Percentiles rank a stretch among this genome's conserved stretches.
These are phyloP conservation scores for Lepidostoma basale DNA, from an alignment of 1,140 invertebrate genomes.

Conservation along the genomic window DNA sequence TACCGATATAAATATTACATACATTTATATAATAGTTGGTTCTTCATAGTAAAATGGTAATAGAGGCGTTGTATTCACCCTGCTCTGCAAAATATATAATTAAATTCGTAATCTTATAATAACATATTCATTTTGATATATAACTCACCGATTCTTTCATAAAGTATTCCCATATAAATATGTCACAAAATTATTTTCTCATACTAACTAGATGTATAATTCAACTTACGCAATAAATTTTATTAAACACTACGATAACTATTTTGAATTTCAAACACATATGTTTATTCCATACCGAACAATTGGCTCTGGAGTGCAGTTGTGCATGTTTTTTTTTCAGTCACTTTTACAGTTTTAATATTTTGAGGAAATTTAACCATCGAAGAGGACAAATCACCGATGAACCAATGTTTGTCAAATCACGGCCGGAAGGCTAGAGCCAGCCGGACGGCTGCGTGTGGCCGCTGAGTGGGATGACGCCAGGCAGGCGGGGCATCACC, in stretches of 20 bases:
- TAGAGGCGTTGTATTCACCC: constrained; percentile 44
- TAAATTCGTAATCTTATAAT: constrained; percentile 29
- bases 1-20: constrained; percentile 15
- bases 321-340: constrained; percentile 35
- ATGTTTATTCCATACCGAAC: neutral
- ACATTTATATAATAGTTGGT: constrained; percentile 34
- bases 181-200: constrained; percentile 4
- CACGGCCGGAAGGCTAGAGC: constrained; percentile 55
- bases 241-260: neutral
- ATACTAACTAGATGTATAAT: neutral
- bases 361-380: constrained; percentile 8
- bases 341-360: constrained; percentile 13
- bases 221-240: neutral
- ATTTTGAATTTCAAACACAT: constrained; percentile 18
- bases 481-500: constrained; percentile 62
- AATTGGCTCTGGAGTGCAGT: constrained; percentile 21
- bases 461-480: constrained; percentile 68
- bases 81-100: constrained; percentile 36
- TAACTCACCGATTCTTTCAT: constrained; percentile 3
- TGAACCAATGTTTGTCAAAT: too few relatives aligned
- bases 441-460: constrained; percentile 67
- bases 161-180: neutral
- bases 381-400: constrained; percentile 4
- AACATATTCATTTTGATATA: constrained; percentile 35
- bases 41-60: constrained; percentile 34